These are phyloP conservation scores for Pseudopipra pipra DNA, from an alignment of 2,113 vertebrate genomes.

Conservation along the genomic window DNA sequence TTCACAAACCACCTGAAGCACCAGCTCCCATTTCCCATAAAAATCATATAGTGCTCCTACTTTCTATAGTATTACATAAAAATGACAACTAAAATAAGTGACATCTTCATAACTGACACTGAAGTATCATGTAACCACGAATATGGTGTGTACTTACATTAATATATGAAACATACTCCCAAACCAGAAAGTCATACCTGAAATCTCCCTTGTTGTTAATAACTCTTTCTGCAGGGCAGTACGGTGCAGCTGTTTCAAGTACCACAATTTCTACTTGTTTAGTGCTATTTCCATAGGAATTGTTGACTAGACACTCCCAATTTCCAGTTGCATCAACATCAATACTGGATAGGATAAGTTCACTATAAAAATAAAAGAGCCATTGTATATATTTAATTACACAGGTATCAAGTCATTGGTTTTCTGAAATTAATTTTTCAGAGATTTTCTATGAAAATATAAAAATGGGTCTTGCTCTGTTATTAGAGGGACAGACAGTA, in stretches of 20 bases:
- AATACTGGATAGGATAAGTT: conserved; percentile 88
- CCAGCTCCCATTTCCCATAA: not conserved
- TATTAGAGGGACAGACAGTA: not conserved
- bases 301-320: conserved; percentile 89
- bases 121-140: not conserved
- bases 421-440: not conserved
- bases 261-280: conserved; percentile 88
- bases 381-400: not conserved
- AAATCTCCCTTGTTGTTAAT: conserved; percentile 91
- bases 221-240: conserved; percentile 86
- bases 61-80: not conserved
- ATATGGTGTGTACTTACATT: not conserved
- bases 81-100: not conserved
- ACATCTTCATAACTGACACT: not conserved
- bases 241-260: conserved; percentile 83
- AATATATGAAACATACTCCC: not conserved
- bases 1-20: not conserved
- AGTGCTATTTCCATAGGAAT: conserved; percentile 84
- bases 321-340: conserved; percentile 79
- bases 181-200: conserved; percentile 76
- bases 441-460: not conserved
- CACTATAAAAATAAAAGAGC: conserved; percentile 70
- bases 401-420: not conserved
- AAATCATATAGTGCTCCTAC: not conserved
- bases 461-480: not conserved